Evolutionary conservation across 2,888 invertebrate species (phyloP), one percentile per base, ranked within the genome.

Genomic region (Hanleya hanleyi): DNA sequence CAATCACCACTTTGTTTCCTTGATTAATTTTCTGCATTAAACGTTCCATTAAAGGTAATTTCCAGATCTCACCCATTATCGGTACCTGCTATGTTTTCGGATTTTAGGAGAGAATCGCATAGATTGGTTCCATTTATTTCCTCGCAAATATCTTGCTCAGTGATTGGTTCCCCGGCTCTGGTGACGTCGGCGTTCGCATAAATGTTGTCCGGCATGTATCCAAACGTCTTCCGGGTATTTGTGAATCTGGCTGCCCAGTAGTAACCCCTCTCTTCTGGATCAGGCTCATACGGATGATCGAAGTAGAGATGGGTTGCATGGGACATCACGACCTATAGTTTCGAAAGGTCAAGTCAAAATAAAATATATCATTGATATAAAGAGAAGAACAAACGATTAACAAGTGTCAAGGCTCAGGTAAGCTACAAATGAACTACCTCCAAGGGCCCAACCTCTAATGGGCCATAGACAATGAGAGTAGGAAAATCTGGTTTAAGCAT

Each of bases 251-350:
- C 80, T 15, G 84, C 85, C 86, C 86, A 86, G 75, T 83, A 83
- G 50, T 76, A 80, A 0, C 86, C 86, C 41, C 81, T 72, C 71
- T 86, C 86, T 68, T 83, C 83, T 5, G 82, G 81, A 67, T 84
- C 83, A 0, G 86, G 85, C 67, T 86, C 86, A 37, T 82, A 73
- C 0, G 85, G 84, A 70, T 84, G 85, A 75, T 86, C 86, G 57
- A 84, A 79, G 74, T 86, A 86, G 22, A 85, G 78, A 67, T 79
- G 79, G 32, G 80, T 80, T 9, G 81, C 84, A 18, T 82, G 84
- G 3, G 82, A 67, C 67, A 86, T 66, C 6, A 85, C 75, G 15
- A 84, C 83, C 81, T 83, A 66, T 2, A 51, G n/a, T n/a, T n/a
- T n/a, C n/a, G n/a, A n/a, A n/a, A n/a, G n/a, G n/a, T n/a, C n/a